Evolutionary conservation across 2,888 invertebrate species (phyloP), one percentile per base, ranked within the genome.

Genomic region (Apodemia duryi): DNA sequence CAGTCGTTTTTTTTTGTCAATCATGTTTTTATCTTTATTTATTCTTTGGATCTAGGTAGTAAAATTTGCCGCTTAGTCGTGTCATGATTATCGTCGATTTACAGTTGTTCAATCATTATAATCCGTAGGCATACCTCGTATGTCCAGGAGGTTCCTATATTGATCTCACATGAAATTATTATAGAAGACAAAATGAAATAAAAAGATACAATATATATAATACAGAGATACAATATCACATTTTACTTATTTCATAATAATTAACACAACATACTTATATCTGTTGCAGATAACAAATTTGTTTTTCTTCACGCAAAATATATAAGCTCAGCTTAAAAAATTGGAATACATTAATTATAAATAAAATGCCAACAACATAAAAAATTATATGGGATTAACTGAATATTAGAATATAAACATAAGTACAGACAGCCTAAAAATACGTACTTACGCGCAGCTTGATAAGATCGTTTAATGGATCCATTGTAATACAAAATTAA

Each of bases 191-290:
- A 43, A 43, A 11, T 2, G 2, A 76, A 77, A 75, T 66, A 68
- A 72, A 70, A 71, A 70, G 66, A 74, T 72, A n/a, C n/a, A n/a
- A n/a, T n/a, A n/a, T n/a, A n/a, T n/a, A n/a, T n/a, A n/a, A n/a
- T n/a, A n/a, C n/a, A 68, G 66, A 74, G 72, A 72, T 86, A 80
- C 78, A 84, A 84, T 91, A 91, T 90, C 88, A 90, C 90, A 90
- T 88, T 90, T 90, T 87, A 88, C 88, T 89, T 76, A 84, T 85
- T 85, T 81, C 80, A 82, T 80, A 86, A 83, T 83, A 77, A 73
- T 83, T 85, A 89, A 89, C 88, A 89, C 86, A 87, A 88, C 86
- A 88, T 88, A 21, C 21, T 21, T 21, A 86, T 83, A 86, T 83
- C 82, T 84, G 84, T 83, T 85, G 83, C 84, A 82, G 82, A 84